These are phyloP conservation scores for Meteorus sp. DNA, from an alignment of 1,140 invertebrate species.

Conservation along the genomic window DNA sequence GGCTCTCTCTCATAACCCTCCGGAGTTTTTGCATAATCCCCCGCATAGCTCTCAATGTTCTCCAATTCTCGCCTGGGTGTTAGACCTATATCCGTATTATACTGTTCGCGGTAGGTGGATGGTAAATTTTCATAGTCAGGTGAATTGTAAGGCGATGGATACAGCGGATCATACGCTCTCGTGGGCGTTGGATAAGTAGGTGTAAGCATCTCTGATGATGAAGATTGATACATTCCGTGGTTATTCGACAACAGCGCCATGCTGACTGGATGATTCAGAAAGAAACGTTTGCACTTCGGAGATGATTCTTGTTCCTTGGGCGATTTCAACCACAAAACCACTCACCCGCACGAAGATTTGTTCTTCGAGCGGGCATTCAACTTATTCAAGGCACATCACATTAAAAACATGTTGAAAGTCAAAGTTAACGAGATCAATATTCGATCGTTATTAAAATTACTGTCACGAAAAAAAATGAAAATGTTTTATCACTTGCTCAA, in stretches of 20 bases:
- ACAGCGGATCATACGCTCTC: slow-evolving; percentile 43
- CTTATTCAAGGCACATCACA: slow-evolving; percentile 14
- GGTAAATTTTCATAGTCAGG: slow-evolving; percentile 44
- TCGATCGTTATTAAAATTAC: background rate
- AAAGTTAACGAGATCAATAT: too few species aligned
- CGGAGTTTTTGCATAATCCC: slow-evolving; percentile 41
- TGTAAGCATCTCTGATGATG: slow-evolving; percentile 43
- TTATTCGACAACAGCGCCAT: slow-evolving; percentile 54
- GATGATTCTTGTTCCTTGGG: background rate
- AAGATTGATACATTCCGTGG: slow-evolving; percentile 42
- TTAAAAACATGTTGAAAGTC: background rate
- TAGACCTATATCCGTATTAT: slow-evolving; percentile 36
- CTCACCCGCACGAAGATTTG: slow-evolving; percentile 6
- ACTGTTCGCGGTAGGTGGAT: slow-evolving; percentile 36
- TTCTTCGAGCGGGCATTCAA: slow-evolving; percentile 9
- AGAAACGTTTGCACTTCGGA: background rate
- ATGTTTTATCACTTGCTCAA: background rate
- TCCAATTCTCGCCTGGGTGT: slow-evolving; percentile 42
- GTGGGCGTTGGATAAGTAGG: slow-evolving; percentile 34
- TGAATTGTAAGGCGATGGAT: slow-evolving; percentile 52
- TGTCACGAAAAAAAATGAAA: background rate
- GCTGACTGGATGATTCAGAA: background rate
- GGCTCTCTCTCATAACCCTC: slow-evolving; percentile 47
- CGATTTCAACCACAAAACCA: background rate
- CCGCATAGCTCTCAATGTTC: slow-evolving; percentile 29